Percentiles rank a stretch among this genome's conserved stretches.
phyloP scores from a whole-genome alignment of 2,888 invertebrate species.

The Crematogaster levior region DNA sequence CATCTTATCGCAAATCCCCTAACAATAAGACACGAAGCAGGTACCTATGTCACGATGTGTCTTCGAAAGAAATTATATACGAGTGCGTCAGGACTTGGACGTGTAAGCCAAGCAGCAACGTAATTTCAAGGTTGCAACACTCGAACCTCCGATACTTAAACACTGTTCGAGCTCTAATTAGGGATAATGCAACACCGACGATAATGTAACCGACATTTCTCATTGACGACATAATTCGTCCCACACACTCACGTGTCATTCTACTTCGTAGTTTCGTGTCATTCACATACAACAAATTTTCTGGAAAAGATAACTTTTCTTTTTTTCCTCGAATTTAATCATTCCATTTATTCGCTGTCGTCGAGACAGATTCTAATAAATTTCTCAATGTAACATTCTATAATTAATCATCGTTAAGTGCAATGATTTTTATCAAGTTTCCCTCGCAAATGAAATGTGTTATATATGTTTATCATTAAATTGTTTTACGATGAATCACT shows the following conservation, averaged over 20 bases:
- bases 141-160: constrained; percentile 48
- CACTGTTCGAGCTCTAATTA: constrained; percentile 58
- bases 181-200: constrained; percentile 55
- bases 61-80: constrained; percentile 26
- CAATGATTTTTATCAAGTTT: neutral
- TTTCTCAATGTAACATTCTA: neutral
- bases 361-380: constrained; percentile 1
- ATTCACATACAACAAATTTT: constrained; percentile 10
- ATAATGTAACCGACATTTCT: constrained; percentile 56
- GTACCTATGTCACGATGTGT: constrained; percentile 9
- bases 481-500: neutral
- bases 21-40: neutral
- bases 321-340: constrained; percentile 12
- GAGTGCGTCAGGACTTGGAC: constrained; percentile 20
- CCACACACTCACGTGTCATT: constrained; percentile 12
- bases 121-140: constrained; percentile 49
- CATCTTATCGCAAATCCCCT: neutral
- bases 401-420: neutral
- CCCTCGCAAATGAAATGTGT: neutral
- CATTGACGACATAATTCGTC: constrained; percentile 52
- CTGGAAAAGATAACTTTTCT: constrained; percentile 26
- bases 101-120: constrained; percentile 49
- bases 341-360: neutral
- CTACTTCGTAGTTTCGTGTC: constrained; percentile 42
- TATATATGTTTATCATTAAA: neutral